Evolutionary conservation across 2,113 vertebrate species (phyloP), one percentile per base, ranked within the genome.

Genomic region (Osmerus eperlanus): DNA sequence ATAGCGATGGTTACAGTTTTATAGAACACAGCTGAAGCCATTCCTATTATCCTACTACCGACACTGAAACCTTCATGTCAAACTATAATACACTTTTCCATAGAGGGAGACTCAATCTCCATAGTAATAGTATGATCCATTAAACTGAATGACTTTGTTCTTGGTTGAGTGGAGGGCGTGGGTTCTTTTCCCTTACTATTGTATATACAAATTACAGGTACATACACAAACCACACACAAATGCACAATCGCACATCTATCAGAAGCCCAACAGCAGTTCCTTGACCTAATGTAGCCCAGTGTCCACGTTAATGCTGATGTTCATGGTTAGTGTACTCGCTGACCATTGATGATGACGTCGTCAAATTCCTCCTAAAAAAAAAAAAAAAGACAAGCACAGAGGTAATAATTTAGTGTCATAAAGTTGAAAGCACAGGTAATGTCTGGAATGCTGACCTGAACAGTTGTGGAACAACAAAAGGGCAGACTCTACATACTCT

Each of bases 291-390:
- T 14, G 36, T 51, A 21, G 32, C 64, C 18, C 32, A 65, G 64
- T 65, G 64, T 51, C 54, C 59, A 18, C 70, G n/a, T 69, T 55
- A 19, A 47, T n/a, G 65, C 60, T 74, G 83, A 86, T 74, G 21
- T 71, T 55, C 25, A 32, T 15, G 65, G 64, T 74, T 84, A 86
- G 81, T 78, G 70, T 72, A 86, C 82, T 19, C 77, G 81, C 23
- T 85, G 80, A 62, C 91, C 85, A 77, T 92, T 92, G 72, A 94
- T 90, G 80, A 94, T 68, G 5, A 94, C 90, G 77, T 94, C 93
- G 0, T 94, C 93, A 0, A 94, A 94, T 81, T 91, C 91, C 4
- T 91, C 91, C 91, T 94, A 54, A 23, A 29, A 29, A 72, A 3
- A 65, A 54, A 25, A 29, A 29, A 72, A 2, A 68, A 25, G 25